phyloP scores from a whole-genome alignment of 2,888 invertebrate genomes.

The Diogma glabrata region DNA sequence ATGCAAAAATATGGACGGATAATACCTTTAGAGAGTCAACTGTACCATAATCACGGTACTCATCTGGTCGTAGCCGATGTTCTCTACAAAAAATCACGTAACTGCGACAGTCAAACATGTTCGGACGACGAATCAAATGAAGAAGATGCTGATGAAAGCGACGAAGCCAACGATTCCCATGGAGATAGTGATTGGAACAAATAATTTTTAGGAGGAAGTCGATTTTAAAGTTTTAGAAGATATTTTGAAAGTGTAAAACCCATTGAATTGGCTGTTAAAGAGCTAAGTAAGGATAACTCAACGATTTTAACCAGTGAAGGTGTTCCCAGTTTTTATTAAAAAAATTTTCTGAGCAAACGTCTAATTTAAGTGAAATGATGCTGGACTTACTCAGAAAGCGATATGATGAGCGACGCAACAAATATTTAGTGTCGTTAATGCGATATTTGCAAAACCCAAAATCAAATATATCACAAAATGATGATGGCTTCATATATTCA shows the following conservation, averaged over 20 bases:
- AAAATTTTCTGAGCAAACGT: too few species aligned
- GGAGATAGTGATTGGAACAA: background rate
- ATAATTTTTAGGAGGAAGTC: background rate
- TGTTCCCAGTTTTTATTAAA: too few species aligned
- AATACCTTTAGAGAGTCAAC: too few species aligned
- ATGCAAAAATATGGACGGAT: too few species aligned
- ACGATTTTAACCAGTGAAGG: background rate
- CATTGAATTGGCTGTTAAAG: background rate
- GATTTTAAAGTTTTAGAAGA: background rate
- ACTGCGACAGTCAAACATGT: background rate
- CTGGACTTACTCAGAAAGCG: background rate
- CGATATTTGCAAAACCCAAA: slow-evolving; percentile 1
- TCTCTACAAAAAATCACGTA: background rate
- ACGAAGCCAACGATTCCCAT: background rate
- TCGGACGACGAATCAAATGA: background rate
- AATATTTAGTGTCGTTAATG: background rate
- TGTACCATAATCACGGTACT: background rate
- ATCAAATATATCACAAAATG: background rate
- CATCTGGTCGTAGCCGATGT: background rate
- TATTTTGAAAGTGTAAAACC: slow-evolving; percentile 3
- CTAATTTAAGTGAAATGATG: too few species aligned
- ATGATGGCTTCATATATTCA: background rate
- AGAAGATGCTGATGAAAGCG: background rate
- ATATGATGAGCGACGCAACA: background rate
- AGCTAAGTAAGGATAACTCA: background rate